Conservation (phyloP, 2,113 vertebrate species). For the Gobiocypris rarus region DNA sequence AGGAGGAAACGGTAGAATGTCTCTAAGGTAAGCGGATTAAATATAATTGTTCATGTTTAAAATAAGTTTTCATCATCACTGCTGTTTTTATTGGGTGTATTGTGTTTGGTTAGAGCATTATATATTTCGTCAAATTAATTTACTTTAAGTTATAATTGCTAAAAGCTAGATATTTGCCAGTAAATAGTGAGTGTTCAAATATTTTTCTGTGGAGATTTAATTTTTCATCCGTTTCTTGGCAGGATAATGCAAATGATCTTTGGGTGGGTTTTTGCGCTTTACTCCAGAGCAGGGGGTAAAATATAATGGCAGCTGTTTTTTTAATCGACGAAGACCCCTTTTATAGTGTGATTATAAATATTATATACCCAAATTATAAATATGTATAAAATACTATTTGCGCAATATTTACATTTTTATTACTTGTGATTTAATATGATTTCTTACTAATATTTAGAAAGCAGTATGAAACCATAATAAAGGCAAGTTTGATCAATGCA, state of each 20-base stretch:
- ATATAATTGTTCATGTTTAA: not conserved
- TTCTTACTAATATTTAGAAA: not conserved
- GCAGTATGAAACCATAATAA: not conserved
- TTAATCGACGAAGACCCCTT: no score
- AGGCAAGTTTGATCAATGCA: no score
- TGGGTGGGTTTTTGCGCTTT: no score
- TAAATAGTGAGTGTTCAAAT: not conserved
- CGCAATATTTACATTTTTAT: no score
- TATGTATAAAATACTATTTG: no score
- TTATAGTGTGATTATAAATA: no score
- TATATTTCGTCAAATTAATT: not conserved
- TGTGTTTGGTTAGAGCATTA: no score
- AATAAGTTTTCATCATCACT: not conserved
- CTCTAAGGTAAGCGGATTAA: conserved; percentile 8
- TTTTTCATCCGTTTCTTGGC: not conserved
- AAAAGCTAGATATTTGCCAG: not conserved
- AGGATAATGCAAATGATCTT: not conserved
- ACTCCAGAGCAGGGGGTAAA: no score
- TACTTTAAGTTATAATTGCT: not conserved
- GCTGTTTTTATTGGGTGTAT: not conserved
- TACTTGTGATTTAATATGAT: not conserved
- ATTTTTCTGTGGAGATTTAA: not conserved
- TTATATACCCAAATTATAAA: no score
- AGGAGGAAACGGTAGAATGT: not conserved
- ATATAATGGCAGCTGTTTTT: no score